Evolutionary conservation across 1,140 invertebrate species (phyloP).

Genomic region (Scaptodrosophila lebanonensis): DNA sequence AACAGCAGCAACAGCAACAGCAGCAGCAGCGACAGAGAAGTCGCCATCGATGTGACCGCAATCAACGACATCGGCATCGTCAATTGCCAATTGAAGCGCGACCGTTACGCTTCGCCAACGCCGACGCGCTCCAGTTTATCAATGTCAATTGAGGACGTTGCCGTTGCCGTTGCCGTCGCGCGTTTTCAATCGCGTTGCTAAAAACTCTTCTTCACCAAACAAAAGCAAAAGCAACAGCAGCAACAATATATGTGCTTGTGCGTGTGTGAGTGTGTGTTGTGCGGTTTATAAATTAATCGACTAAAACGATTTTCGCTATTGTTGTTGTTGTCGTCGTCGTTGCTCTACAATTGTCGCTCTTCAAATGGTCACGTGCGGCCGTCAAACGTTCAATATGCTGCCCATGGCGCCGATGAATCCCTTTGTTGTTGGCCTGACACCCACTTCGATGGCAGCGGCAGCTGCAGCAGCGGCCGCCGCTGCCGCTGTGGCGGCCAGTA

Average conservation of each 20-base stretch:
- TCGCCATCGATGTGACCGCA: neutral
- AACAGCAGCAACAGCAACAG: conserved; percentile 25
- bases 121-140: conserved; percentile 56
- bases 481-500: conserved; percentile 5
- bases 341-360: conserved; percentile 5
- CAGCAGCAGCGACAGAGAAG: conserved; percentile 7
- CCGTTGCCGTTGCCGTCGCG: conserved; percentile 38
- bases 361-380: conserved; percentile 77
- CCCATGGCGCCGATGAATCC: conserved; percentile 76
- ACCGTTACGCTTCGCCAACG: conserved; percentile 57
- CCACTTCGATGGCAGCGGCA: conserved; percentile 21
- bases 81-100: conserved; percentile 62
- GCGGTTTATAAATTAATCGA: conserved; percentile 33
- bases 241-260: neutral
- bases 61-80: neutral
- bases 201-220: too few species aligned
- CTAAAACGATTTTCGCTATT: conserved; percentile 5
- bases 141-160: conserved; percentile 66
- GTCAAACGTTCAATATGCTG: conserved; percentile 74
- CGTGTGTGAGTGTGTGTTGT: too few species aligned
- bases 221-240: neutral
- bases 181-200: too few species aligned
- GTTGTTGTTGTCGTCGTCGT: conserved; percentile 19
- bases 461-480: conserved; percentile 28
- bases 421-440: conserved; percentile 52